Conservation (phyloP, 2,888 invertebrate species). For the Crocallis elinguaria region DNA sequence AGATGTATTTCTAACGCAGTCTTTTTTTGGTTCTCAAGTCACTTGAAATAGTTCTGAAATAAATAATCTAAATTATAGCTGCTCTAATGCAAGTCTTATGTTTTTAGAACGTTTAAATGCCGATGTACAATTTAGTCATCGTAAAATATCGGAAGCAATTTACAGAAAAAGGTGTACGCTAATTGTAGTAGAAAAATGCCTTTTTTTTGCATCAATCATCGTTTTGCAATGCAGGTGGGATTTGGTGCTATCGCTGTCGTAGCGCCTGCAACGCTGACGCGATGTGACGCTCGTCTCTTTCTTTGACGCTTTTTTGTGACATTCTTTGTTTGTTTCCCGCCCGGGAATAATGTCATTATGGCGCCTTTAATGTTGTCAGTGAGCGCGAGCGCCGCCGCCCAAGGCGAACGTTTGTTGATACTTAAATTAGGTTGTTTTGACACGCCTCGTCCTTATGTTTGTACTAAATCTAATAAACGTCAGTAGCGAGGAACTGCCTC, state of each 20-base stretch:
- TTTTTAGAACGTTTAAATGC: no score
- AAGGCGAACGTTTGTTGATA: constrained; percentile 84
- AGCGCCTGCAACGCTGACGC: constrained; percentile 6
- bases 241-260: background rate
- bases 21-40: constrained; percentile 2
- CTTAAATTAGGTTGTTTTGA: constrained; percentile 85
- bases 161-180: no score
- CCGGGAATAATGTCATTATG: constrained; percentile 84
- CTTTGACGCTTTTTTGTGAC: constrained; percentile 77
- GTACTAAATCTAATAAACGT: constrained; percentile 84
- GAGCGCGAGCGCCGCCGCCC: constrained; percentile 77
- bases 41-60: background rate
- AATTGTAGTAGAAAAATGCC: no score
- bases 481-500: constrained; percentile 67
- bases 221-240: background rate
- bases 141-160: no score
- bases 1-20: constrained; percentile 41
- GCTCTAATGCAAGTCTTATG: no score
- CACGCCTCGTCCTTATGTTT: constrained; percentile 83
- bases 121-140: no score
- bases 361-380: constrained; percentile 84
- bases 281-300: constrained; percentile 63
- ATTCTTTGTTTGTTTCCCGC: constrained; percentile 78
- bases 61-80: background rate
- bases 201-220: no score